phyloP scores from a whole-genome alignment of 2,113 vertebrate species.

The Prolemur simus region DNA sequence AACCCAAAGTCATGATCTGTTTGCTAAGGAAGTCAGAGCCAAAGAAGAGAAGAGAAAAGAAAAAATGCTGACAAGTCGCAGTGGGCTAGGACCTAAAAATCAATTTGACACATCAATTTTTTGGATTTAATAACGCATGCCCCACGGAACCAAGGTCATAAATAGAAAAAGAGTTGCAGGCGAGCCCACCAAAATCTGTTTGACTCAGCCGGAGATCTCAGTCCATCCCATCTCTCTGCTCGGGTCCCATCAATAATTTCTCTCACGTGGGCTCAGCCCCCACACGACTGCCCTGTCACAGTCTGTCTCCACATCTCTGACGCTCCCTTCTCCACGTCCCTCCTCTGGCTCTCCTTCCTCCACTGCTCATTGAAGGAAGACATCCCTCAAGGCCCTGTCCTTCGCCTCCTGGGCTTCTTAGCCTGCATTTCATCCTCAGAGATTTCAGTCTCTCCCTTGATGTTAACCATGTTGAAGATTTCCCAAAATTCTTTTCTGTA shows the following conservation, averaged over 20 bases:
- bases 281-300: not conserved
- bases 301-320: not conserved
- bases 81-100: conserved; percentile 37
- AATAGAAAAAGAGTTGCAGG: not conserved
- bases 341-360: not conserved
- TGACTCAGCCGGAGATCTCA: not conserved
- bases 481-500: not conserved
- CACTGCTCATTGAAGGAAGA: not conserved
- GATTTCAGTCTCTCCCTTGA: not conserved
- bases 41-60: not conserved
- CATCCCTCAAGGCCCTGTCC: fast-evolving
- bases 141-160: conserved; percentile 16
- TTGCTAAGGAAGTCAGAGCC: conserved; percentile 20
- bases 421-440: not conserved
- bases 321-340: not conserved
- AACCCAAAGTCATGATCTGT: not conserved
- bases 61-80: not conserved
- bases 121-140: not conserved
- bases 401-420: not conserved
- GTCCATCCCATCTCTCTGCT: not conserved
- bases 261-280: too few species aligned
- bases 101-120: conserved; percentile 27
- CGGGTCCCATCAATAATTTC: not conserved
- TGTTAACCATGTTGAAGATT: not conserved
- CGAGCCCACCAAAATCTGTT: not conserved